Percentiles rank a stretch among this genome's conserved stretches.
Evolutionary conservation across 1,140 invertebrate genomes (phyloP).

Genomic region (Rhopalosiphum padi): DNA sequence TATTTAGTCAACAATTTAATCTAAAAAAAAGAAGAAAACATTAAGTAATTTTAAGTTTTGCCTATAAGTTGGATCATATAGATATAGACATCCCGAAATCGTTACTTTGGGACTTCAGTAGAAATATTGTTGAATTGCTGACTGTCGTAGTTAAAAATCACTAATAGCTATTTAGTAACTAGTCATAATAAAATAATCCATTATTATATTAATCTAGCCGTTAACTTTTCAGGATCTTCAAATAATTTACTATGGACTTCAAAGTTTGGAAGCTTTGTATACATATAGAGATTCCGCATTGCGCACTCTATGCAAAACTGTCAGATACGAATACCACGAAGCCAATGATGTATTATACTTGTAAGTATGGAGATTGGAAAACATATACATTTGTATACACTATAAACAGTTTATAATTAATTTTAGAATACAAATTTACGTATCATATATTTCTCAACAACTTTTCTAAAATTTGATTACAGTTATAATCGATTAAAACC

Average conservation of each 20-base stretch:
- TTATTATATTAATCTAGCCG: neutral
- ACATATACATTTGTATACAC: neutral
- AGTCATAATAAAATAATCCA: neutral
- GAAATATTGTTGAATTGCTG: too few species aligned
- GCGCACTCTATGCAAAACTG: slow-evolving; percentile 73
- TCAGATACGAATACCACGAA: slow-evolving; percentile 77
- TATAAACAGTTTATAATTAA: too few species aligned
- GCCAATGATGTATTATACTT: slow-evolving; percentile 83
- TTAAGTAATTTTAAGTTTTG: too few species aligned
- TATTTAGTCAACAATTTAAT: too few species aligned
- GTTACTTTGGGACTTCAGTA: too few species aligned
- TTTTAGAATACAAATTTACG: too few species aligned
- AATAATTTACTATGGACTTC: slow-evolving; percentile 77
- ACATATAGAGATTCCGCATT: slow-evolving; percentile 75
- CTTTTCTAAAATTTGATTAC: too few species aligned
- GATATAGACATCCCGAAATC: too few species aligned
- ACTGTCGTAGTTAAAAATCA: neutral
- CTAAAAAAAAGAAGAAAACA: too few species aligned
- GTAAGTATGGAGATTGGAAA: slow-evolving; percentile 64
- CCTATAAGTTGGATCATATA: too few species aligned
- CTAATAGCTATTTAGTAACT: neutral
- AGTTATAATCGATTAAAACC: too few species aligned
- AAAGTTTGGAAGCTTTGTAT: slow-evolving; percentile 76
- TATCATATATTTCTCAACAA: neutral
- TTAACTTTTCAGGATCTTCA: slow-evolving; percentile 71